phyloP scores from a whole-genome alignment of 2,888 invertebrate genomes.

The Pseudococcus jackbeardsleyi region DNA sequence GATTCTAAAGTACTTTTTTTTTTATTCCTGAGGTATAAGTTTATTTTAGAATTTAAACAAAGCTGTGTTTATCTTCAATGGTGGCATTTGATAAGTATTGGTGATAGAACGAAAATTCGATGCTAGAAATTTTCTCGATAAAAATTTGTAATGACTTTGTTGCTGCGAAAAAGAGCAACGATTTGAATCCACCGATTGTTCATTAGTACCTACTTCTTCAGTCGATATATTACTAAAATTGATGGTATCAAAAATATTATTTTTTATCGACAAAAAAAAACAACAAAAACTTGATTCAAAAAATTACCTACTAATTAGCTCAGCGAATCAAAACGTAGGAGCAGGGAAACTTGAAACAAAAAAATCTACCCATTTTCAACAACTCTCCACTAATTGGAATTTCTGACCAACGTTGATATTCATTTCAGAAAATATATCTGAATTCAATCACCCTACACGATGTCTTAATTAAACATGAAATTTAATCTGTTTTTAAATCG shows the following conservation, averaged over 20 bases:
- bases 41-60: not conserved
- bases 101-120: not conserved
- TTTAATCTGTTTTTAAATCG: slow-evolving; percentile 52
- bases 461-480: slow-evolving; percentile 40
- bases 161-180: not conserved
- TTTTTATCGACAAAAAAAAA: too few relatives aligned
- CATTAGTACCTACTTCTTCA: not conserved
- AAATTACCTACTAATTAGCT: not conserved
- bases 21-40: not conserved
- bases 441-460: slow-evolving; percentile 3
- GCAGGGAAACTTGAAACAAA: too few relatives aligned
- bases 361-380: not conserved
- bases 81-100: not conserved
- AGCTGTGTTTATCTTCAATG: not conserved
- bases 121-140: not conserved
- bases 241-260: too few relatives aligned
- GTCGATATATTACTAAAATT: too few relatives aligned
- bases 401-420: not conserved
- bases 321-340: too few relatives aligned
- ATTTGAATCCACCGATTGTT: not conserved
- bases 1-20: not conserved
- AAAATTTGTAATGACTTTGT: not conserved
- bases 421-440: not conserved
- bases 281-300: not conserved
- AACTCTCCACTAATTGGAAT: not conserved